Conservation (phyloP, 2,797 vertebrate species). For the Cossypha polioptera region DNA sequence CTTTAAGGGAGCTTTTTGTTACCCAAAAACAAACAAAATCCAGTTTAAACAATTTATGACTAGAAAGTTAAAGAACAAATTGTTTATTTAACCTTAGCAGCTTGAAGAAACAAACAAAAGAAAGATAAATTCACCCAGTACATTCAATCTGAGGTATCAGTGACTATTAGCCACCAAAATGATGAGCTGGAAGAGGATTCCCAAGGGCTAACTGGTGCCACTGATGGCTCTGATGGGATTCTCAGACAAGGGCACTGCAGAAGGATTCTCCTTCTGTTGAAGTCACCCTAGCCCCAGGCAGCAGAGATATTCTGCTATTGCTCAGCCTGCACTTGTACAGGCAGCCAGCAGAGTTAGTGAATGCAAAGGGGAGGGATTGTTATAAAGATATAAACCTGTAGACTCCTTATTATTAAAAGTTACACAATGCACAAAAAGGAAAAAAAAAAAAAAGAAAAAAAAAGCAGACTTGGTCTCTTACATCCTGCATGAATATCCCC, state of each 20-base stretch:
- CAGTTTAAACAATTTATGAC: neutral
- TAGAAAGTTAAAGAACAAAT: neutral
- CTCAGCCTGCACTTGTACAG: neutral
- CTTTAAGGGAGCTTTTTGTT: neutral
- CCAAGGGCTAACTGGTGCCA: neutral
- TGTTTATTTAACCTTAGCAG: neutral
- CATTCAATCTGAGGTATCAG: neutral
- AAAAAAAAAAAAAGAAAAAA: too few relatives aligned
- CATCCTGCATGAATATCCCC: neutral
- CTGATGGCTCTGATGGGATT: fast-evolving
- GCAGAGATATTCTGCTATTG: neutral
- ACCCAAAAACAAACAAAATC: neutral
- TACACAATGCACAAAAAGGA: neutral
- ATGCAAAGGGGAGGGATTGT: neutral
- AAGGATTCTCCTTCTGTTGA: neutral
- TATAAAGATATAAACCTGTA: neutral
- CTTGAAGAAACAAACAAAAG: neutral
- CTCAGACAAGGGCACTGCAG: neutral
- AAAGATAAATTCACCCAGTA: neutral
- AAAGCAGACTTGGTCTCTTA: neutral
- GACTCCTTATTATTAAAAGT: neutral
- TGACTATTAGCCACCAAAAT: neutral
- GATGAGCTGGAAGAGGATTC: neutral
- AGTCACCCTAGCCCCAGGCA: neutral
- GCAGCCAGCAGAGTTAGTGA: neutral